phyloP scores from a whole-genome alignment of 2,888 invertebrate species.

The Melanophora roralis region DNA sequence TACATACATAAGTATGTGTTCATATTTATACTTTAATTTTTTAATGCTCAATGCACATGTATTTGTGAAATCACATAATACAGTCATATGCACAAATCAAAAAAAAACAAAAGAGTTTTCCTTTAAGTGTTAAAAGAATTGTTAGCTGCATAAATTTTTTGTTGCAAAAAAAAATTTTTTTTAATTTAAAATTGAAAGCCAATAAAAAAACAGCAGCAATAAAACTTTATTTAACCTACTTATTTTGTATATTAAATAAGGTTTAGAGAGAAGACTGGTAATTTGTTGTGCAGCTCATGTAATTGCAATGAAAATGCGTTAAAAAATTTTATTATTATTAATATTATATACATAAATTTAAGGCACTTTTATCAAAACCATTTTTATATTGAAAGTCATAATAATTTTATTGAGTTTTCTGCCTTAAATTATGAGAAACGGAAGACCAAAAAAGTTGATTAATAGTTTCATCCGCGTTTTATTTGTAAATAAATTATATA shows the following conservation, averaged over 20 bases:
- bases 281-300: not conserved
- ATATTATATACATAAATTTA: too few species aligned
- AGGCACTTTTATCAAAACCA: too few species aligned
- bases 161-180: slow-evolving; percentile 46
- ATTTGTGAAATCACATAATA: slow-evolving; percentile 8
- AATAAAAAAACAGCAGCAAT: not conserved
- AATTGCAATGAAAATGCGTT: too few species aligned
- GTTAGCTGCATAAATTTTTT: slow-evolving; percentile 46
- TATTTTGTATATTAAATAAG: slow-evolving; percentile 6
- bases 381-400: too few species aligned
- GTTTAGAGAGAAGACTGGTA: not conserved
- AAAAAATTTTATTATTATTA: too few species aligned
- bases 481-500: too few species aligned
- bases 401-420: too few species aligned
- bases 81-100: too few species aligned
- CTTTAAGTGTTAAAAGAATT: slow-evolving; percentile 52
- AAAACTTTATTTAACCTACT: slow-evolving; percentile 38
- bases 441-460: slow-evolving; percentile 35
- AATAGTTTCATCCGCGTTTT: slow-evolving; percentile 1
- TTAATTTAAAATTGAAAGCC: not conserved
- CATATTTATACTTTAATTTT: too few species aligned
- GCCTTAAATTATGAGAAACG: slow-evolving; percentile 35
- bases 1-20: not conserved
- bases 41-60: not conserved
- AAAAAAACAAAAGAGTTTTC: not conserved